Evolutionary conservation across 2,797 vertebrate species (phyloP), one percentile per base, ranked within the genome.

Genomic region (Rhinatrema bivittatum): DNA sequence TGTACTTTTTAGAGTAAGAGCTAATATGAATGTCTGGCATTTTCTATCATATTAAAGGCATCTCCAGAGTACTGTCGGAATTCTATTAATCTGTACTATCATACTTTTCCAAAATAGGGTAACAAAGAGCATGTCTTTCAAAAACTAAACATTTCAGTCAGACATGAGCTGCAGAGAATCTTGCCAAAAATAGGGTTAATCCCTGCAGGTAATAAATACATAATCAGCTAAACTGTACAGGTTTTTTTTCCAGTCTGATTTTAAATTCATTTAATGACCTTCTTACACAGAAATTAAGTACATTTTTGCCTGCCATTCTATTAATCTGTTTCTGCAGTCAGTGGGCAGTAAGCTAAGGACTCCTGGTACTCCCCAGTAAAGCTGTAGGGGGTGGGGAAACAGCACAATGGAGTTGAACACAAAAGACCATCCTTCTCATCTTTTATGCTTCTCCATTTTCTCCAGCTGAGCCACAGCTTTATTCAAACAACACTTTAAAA

Each of bases 231-330:
- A 34, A 75, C 64, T 63, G 46, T 56, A 70, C 63, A 79, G 71
- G 71, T 63, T 80, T 82, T 86, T 82, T 87, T 87, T n/a, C 69
- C 63, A 76, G 70, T 62, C 58, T 56, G 65, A 62, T 58, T 72
- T 60, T 55, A 53, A 46, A 46, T 44, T 42, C 47, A 9, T 67
- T 77, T 65, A 42, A 53, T 66, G 55, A 46, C 51, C 45, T 47
- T 53, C 41, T 59, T 53, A 34, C 30, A 26, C 54, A 60, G 53
- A 50, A 52, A 45, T 44, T 42, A 35, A 38, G 32, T 39, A 27
- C 46, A 46, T 41, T 24, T 22, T 16, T 39, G 37, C 48, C 27
- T 42, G 43, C 43, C 43, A 46, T 50, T 60, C 51, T 41, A 57
- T 48, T 25, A 52, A 44, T 56, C 50, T 60, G 48, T 47, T 68